Base-by-base conservation (phyloP, 2,888 invertebrate species). In the Cephus pygmeus region DNA sequence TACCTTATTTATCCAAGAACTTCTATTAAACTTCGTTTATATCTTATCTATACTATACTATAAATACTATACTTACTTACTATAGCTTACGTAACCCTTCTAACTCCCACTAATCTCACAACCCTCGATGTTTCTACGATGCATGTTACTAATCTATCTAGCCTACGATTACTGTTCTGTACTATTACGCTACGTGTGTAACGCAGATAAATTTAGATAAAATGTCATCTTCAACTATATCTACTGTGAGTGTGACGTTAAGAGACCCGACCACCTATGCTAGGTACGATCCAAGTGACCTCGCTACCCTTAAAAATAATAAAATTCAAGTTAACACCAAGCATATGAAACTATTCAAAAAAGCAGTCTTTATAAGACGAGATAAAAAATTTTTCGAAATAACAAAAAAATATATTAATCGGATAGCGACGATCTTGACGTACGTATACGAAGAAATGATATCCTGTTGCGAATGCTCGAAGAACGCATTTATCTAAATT, bases 111-210 rank as follows among this genome's bases (percentile, higher is more conserved):
- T 84, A 81, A 81, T 35, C 83, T 84, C 83, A 83, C 85, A 83
- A 83, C 85, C 83, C 86, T 88, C 85, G 84, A 86, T 87, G 86
- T 87, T 84, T 85, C 85, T 86, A 86, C 83, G 83, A 56, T 86
- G 87, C 87, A 87, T 88, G 88, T 35, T 34, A 56, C 56, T 74
- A 74, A 30, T 35, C 34, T 35, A 74, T 74, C 33, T 36, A 75
- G 75, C 12, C 75, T 36, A 73, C 56, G 36, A 73, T 36, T 73
- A 76, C 69, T 35, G 69, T 69, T 71, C 76, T 77, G 56, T 75
- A 79, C 73, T 31, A 68, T 56, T 56, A 75, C 73, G 23, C 73
- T 74, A 77, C 56, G 75, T 74, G 75, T 77, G 75, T 35, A 35
- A 77, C 33, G 31, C 76, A 68, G 76, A 76, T 76, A 77, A 77